These are phyloP conservation scores for Falcaria lacertinaria DNA, from an alignment of 2,888 invertebrate genomes.

Conservation along the genomic window DNA sequence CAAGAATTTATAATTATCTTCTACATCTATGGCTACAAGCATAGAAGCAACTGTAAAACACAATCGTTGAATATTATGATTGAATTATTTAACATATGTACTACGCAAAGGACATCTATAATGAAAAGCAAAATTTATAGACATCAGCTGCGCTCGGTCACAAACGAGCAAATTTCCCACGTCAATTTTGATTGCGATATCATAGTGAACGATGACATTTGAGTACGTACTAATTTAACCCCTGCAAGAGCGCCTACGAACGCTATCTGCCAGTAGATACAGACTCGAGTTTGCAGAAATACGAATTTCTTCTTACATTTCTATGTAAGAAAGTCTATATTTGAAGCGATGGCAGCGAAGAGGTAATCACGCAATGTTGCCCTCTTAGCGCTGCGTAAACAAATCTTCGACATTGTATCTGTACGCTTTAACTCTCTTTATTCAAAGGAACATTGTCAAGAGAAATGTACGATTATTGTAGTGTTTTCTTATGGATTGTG, in stretches of 20 bases:
- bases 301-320: constrained; percentile 46
- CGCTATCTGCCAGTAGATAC: constrained; percentile 56
- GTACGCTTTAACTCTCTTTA: constrained; percentile 73
- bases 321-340: constrained; percentile 50
- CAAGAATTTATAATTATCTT: constrained; percentile 14
- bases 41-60: constrained; percentile 14
- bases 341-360: constrained; percentile 33
- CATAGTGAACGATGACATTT: constrained; percentile 72
- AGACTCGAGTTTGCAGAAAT: constrained; percentile 30
- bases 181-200: constrained; percentile 76
- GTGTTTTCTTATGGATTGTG: constrained; percentile 72
- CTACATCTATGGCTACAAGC: constrained; percentile 13
- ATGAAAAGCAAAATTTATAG: constrained; percentile 73
- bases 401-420: constrained; percentile 77
- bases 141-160: constrained; percentile 51
- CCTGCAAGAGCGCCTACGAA: constrained; percentile 44
- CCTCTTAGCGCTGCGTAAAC: constrained; percentile 67
- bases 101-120: constrained; percentile 40
- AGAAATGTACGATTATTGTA: constrained; percentile 76
- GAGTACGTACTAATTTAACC: constrained; percentile 68
- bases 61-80: constrained; percentile 47
- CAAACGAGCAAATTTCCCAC: constrained; percentile 78
- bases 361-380: constrained; percentile 64
- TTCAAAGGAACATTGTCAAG: constrained; percentile 77
- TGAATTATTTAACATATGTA: constrained; percentile 62